These are phyloP conservation scores for Cantharis rufa DNA, from an alignment of 2,888 invertebrate species.

Conservation along the genomic window DNA sequence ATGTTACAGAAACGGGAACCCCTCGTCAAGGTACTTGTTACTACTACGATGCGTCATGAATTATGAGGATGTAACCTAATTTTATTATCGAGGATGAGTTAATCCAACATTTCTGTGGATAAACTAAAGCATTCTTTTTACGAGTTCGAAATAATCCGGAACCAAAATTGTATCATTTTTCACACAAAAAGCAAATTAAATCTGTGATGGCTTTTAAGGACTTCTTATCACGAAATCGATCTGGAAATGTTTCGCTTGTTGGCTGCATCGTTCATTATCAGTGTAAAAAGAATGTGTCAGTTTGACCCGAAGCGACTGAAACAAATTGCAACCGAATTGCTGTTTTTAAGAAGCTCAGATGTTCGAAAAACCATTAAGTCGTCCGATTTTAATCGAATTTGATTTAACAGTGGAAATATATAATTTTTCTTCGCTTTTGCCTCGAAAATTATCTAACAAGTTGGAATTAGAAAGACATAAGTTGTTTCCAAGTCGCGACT, in stretches of 20 bases:
- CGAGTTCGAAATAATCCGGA: not conserved
- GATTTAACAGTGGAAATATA: not conserved
- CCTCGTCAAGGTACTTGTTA: constrained; percentile 33
- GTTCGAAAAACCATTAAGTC: constrained; percentile 33
- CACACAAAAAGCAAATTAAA: not conserved
- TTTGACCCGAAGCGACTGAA: constrained; percentile 36
- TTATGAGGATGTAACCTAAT: constrained; percentile 26
- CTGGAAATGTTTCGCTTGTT: not conserved
- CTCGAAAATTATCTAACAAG: not conserved
- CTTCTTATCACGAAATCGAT: not conserved
- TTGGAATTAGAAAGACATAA: constrained; percentile 10
- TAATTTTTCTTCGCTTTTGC: not conserved
- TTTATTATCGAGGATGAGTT: not conserved
- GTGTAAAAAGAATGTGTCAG: constrained; percentile 15
- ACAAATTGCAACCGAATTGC: constrained; percentile 41
- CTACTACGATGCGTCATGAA: constrained; percentile 33
- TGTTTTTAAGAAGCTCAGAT: constrained; percentile 41
- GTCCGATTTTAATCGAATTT: constrained; percentile 33
- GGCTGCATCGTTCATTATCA: not conserved
- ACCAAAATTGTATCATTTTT: not conserved
- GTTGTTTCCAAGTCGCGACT: constrained; percentile 12
- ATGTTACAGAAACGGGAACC: constrained; percentile 46
- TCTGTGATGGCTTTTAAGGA: not conserved
- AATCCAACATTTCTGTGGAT: not conserved
- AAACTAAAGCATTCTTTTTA: not conserved